A percentile compares a stretch with the other conserved stretches of the same genome.
phyloP scores from a whole-genome alignment of 2,797 vertebrate genomes.

The Hemibagrus guttatus region DNA sequence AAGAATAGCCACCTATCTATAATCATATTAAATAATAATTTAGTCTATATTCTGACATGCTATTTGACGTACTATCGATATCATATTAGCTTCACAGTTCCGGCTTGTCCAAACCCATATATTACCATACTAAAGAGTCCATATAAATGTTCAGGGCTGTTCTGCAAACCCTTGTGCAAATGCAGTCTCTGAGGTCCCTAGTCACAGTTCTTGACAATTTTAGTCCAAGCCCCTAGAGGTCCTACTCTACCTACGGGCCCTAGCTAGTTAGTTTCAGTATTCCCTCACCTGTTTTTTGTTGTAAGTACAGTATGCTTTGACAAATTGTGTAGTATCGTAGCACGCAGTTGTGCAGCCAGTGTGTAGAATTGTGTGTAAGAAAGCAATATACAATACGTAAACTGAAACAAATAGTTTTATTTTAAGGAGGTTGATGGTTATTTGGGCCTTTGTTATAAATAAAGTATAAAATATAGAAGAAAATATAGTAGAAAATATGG shows the following conservation, averaged over 20 bases:
- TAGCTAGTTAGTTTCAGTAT: background rate
- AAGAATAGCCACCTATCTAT: background rate
- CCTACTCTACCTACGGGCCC: background rate
- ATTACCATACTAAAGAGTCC: background rate
- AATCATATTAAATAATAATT: background rate
- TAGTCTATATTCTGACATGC: background rate
- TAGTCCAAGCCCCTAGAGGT: conserved; percentile 20
- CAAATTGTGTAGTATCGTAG: background rate
- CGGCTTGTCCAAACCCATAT: background rate
- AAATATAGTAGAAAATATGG: background rate
- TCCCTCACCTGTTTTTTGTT: background rate
- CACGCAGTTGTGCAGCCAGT: background rate
- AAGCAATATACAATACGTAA: background rate
- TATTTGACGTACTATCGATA: background rate
- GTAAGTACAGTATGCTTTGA: conserved; percentile 3
- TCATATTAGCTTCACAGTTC: background rate
- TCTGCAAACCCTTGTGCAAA: background rate
- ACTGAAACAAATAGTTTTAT: background rate
- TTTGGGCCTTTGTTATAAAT: background rate
- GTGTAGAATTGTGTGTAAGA: background rate
- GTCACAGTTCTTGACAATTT: conserved; percentile 9
- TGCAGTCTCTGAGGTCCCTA: background rate
- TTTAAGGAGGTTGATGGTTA: background rate
- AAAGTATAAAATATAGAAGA: no score
- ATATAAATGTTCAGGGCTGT: background rate